Percentiles rank a stretch among this genome's conserved stretches.
Evolutionary conservation across 2,888 invertebrate species (phyloP).

Genomic region (Drosophila suboccidentalis): DNA sequence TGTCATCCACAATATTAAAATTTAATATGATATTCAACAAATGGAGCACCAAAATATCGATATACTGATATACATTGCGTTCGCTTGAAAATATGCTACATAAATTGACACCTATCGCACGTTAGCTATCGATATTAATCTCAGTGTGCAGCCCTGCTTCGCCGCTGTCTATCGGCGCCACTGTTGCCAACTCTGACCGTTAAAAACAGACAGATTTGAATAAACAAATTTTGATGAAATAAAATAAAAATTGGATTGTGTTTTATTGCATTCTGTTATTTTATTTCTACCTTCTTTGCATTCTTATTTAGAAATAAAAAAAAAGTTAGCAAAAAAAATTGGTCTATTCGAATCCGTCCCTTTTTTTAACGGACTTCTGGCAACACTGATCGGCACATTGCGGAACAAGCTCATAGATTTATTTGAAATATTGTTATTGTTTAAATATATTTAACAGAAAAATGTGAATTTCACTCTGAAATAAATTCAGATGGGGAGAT

Average conservation of each 20-base stretch:
- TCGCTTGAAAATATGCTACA: constrained; percentile 1
- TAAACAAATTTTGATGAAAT: no score
- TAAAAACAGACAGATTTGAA: no score
- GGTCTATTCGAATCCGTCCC: no score
- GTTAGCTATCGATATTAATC: neutral
- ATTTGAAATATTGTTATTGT: constrained; percentile 3
- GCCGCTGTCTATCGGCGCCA: neutral
- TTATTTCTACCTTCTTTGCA: no score
- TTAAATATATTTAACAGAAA: neutral
- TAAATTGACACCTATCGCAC: neutral
- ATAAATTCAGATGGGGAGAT: neutral
- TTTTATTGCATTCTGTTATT: no score
- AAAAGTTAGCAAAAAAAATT: no score
- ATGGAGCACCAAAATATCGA: neutral
- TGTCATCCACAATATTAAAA: neutral
- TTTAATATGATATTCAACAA: neutral
- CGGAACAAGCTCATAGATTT: no score
- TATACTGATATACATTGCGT: neutral
- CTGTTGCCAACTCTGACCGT: no score
- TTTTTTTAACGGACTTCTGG: no score
- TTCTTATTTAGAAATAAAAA: no score
- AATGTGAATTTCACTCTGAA: neutral
- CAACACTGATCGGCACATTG: neutral
- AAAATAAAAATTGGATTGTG: no score
- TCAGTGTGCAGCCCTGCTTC: neutral